Conservation (phyloP, 2,113 vertebrate genomes). For the Ailurus styani region DNA sequence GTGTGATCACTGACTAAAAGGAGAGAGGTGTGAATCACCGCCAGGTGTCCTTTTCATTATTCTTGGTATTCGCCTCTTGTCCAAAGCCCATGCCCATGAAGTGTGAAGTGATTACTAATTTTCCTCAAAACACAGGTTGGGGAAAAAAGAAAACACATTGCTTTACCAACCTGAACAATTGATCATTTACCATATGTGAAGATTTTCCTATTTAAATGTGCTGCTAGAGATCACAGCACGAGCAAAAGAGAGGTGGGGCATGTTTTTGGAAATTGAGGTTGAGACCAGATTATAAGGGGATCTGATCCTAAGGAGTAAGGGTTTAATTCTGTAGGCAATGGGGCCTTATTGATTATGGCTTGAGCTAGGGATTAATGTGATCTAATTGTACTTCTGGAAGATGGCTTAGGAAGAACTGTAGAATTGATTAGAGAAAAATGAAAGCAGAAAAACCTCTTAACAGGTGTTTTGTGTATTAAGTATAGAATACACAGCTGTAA, state of each 20-base stretch:
- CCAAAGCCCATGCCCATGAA: rapidly evolving
- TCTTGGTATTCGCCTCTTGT: not conserved
- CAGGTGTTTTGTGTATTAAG: not conserved
- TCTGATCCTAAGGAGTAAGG: not conserved
- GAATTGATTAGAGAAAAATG: not conserved
- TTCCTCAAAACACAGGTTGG: not conserved
- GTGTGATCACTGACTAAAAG: not conserved
- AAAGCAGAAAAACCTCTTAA: not conserved
- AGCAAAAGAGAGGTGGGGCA: not conserved
- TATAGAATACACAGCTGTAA: not conserved
- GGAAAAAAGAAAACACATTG: not conserved
- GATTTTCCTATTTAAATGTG: constrained; percentile 1
- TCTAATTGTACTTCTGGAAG: constrained; percentile 20
- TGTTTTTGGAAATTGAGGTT: not conserved
- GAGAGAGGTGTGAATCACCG: rapidly evolving
- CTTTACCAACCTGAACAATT: not conserved
- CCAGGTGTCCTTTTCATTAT: not conserved
- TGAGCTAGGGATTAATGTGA: constrained; percentile 38
- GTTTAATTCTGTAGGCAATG: constrained; percentile 3
- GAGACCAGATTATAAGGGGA: constrained; percentile 11
- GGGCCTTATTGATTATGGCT: constrained; percentile 23
- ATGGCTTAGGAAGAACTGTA: not conserved
- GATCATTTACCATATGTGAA: not conserved
- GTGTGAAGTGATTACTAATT: not conserved
- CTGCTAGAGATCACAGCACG: not conserved